Percentiles rank a stretch among this genome's conserved stretches.
These are phyloP conservation scores for Acanthosepion esculentum DNA, from an alignment of 2,888 invertebrate genomes.

Conservation along the genomic window DNA sequence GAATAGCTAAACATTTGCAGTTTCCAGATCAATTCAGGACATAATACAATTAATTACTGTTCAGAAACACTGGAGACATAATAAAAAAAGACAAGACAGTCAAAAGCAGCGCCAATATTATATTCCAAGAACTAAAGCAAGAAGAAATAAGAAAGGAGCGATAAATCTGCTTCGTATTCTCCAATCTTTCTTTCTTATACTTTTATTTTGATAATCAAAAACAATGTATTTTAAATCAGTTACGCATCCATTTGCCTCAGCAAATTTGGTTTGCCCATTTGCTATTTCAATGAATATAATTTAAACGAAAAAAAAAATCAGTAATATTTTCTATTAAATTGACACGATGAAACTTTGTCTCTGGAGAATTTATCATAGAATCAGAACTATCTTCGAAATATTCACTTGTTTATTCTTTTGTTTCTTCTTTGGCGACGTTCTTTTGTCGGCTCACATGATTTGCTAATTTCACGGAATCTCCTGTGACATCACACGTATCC, in stretches of 20 bases:
- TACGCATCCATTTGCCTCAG: neutral
- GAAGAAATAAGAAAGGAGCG: neutral
- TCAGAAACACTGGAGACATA: neutral
- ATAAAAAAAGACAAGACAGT: neutral
- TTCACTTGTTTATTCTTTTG: neutral
- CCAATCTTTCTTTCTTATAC: neutral
- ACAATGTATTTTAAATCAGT: neutral
- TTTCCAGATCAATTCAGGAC: neutral
- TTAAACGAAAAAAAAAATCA: neutral
- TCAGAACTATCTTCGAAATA: neutral
- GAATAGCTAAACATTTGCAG: conserved; percentile 1
- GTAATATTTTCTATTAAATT: neutral
- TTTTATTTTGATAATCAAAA: neutral
- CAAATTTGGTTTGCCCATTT: neutral
- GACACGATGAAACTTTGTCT: neutral
- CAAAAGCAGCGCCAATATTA: neutral
- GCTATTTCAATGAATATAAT: neutral
- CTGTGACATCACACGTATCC: neutral
- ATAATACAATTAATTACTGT: conserved; percentile 33
- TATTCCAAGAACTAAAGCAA: too few relatives aligned
- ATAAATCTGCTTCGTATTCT: neutral
- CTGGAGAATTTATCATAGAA: neutral
- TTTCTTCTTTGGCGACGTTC: neutral
- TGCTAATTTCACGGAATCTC: neutral
- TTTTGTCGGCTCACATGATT: neutral